Evolutionary conservation across 2,888 invertebrate genomes (phyloP).

Genomic region (Steinernema scapterisci): DNA sequence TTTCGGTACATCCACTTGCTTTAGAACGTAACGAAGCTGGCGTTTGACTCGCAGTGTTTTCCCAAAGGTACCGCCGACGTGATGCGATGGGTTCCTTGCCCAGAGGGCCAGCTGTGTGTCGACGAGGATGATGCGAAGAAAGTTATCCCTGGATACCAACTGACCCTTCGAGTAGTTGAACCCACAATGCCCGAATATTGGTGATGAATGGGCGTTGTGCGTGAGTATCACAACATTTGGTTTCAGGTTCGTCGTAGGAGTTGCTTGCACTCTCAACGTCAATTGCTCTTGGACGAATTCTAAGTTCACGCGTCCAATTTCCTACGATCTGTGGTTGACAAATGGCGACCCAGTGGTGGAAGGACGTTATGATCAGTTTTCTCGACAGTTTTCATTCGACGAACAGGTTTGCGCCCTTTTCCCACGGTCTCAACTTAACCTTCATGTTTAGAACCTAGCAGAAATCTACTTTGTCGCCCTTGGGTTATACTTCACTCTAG

Average conservation of each 20-base stretch:
- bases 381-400: slow-evolving; percentile 95
- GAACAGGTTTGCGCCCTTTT: slow-evolving; percentile 71
- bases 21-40: slow-evolving; percentile 79
- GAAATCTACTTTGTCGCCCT: slow-evolving; percentile 79
- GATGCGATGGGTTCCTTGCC: slow-evolving; percentile 59
- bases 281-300: slow-evolving; percentile 81
- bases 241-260: slow-evolving; percentile 81
- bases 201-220: slow-evolving; percentile 35
- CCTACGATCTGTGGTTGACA: slow-evolving; percentile 90
- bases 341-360: slow-evolving; percentile 90
- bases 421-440: no score
- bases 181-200: slow-evolving; percentile 82
- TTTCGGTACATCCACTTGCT: neutral
- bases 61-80: slow-evolving; percentile 49
- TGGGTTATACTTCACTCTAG: slow-evolving; percentile 44
- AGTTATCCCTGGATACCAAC: slow-evolving; percentile 86
- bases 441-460: slow-evolving; percentile 74
- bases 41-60: slow-evolving; percentile 76
- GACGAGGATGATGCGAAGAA: slow-evolving; percentile 86
- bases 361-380: slow-evolving; percentile 76
- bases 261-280: slow-evolving; percentile 80
- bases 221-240: neutral
- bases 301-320: neutral
- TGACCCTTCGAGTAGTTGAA: slow-evolving; percentile 90
- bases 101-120: slow-evolving; percentile 74